Percentiles rank a stretch among this genome's conserved stretches.
These are phyloP conservation scores for Drosophila nr. fundita DNA, from an alignment of 2,888 invertebrate genomes.

Conservation along the genomic window DNA sequence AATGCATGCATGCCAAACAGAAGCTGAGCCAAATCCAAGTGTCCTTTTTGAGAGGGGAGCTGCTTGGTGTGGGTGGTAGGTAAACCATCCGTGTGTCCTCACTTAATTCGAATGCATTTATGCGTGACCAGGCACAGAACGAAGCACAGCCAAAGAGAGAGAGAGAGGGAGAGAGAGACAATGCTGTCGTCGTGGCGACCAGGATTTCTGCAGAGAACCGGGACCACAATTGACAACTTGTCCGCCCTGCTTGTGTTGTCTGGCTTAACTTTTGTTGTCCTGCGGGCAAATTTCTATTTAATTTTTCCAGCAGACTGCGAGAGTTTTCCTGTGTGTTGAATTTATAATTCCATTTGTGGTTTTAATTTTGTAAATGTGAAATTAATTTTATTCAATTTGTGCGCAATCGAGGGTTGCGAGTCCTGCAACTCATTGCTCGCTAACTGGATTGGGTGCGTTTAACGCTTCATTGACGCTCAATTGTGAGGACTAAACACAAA, in stretches of 20 bases:
- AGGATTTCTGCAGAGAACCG: constrained; percentile 19
- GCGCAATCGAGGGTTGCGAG: constrained; percentile 7
- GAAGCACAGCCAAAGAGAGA: constrained; percentile 11
- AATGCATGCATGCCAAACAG: constrained; percentile 53
- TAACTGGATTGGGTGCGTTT: constrained; percentile 13
- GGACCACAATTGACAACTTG: constrained; percentile 61
- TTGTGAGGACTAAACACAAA: constrained; percentile 31
- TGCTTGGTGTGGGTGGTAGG: neutral
- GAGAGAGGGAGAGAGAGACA: neutral
- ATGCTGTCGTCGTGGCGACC: constrained; percentile 52
- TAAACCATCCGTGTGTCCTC: constrained; percentile 53
- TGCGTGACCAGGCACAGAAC: constrained; percentile 74
- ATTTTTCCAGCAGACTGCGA: constrained; percentile 1
- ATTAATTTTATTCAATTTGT: constrained; percentile 79
- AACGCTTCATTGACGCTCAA: constrained; percentile 63
- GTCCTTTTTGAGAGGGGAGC: neutral
- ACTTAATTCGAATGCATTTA: constrained; percentile 81
- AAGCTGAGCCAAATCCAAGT: constrained; percentile 14
- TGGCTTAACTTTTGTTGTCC: constrained; percentile 81
- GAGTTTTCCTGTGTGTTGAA: constrained; percentile 60
- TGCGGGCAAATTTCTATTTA: constrained; percentile 62
- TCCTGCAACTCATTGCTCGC: neutral
- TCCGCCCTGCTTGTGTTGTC: constrained; percentile 47
- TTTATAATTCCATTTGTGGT: constrained; percentile 81
- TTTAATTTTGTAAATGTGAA: constrained; percentile 81